Percentiles rank a stretch among this genome's conserved stretches.
These are phyloP conservation scores for Herpetotheres cachinnans DNA, from an alignment of 2,113 vertebrate genomes.

Conservation along the genomic window DNA sequence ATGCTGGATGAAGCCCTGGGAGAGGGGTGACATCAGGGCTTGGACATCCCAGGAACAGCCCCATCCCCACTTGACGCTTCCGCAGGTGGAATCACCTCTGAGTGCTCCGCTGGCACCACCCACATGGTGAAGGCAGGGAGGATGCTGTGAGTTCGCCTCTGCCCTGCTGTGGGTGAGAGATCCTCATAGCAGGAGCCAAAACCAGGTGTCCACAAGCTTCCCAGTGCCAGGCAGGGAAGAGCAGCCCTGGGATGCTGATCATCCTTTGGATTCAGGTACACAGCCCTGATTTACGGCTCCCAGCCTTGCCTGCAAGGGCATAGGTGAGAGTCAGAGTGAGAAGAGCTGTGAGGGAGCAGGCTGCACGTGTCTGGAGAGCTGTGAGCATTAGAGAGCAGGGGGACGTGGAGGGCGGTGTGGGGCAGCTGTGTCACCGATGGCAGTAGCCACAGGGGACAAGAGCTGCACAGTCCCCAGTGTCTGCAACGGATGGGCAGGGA, in stretches of 20 bases:
- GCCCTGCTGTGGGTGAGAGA: background rate
- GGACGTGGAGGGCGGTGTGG: background rate
- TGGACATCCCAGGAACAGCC: no score
- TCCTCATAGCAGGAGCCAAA: background rate
- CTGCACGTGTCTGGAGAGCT: background rate
- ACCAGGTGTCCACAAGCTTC: accelerated
- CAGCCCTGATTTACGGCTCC: background rate
- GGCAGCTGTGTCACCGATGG: accelerated
- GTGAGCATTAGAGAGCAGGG: background rate
- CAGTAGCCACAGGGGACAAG: background rate
- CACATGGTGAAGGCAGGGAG: accelerated
- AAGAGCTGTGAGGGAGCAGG: background rate
- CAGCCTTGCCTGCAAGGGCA: background rate
- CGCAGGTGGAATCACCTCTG: accelerated
- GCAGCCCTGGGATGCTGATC: background rate
- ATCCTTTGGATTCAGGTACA: background rate
- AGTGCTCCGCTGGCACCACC: background rate
- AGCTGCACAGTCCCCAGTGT: background rate
- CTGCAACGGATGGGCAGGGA: background rate
- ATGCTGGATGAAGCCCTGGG: background rate
- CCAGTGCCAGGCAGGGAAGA: background rate
- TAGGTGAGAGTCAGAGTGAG: accelerated
- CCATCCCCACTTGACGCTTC: background rate
- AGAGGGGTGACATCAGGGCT: background rate
- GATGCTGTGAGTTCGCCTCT: background rate